A percentile compares a stretch with the other conserved stretches of the same genome.
Evolutionary conservation across 2,888 invertebrate species (phyloP).

Genomic region (Lepidochrysops patricia): DNA sequence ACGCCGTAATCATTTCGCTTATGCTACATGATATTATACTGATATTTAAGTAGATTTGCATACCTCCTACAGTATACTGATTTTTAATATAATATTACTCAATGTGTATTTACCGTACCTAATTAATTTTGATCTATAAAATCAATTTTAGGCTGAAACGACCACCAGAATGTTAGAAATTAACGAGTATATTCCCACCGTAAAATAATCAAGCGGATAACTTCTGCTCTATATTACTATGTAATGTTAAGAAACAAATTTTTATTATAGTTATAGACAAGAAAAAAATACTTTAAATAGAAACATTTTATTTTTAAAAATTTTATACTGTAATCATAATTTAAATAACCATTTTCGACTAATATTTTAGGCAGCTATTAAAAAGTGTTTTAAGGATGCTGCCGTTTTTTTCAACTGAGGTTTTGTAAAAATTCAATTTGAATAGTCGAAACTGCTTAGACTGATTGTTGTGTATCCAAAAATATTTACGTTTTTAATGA

Average conservation of each 20-base stretch:
- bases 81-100: not conserved
- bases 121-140: slow-evolving; percentile 27
- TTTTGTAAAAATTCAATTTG: slow-evolving; percentile 17
- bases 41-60: slow-evolving; percentile 6
- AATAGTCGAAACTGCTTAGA: slow-evolving; percentile 13
- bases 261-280: slow-evolving; percentile 27
- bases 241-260: slow-evolving; percentile 26
- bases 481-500: slow-evolving; percentile 7
- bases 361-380: slow-evolving; percentile 18
- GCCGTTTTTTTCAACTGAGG: not conserved
- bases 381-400: not conserved
- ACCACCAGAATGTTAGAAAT: slow-evolving; percentile 62
- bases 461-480: slow-evolving; percentile 12
- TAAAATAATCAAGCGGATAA: slow-evolving; percentile 47
- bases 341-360: slow-evolving; percentile 18
- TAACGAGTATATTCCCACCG: slow-evolving; percentile 65
- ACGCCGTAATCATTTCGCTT: slow-evolving; percentile 15
- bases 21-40: slow-evolving; percentile 10
- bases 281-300: slow-evolving; percentile 40
- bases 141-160: slow-evolving; percentile 45
- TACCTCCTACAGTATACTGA: not conserved
- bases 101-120: slow-evolving; percentile 18
- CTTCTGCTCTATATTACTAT: slow-evolving; percentile 33
- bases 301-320: slow-evolving; percentile 33
- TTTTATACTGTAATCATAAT: slow-evolving; percentile 26